A percentile compares a stretch with the other conserved stretches of the same genome.
These are phyloP conservation scores for Spermophilus dauricus DNA, from an alignment of 2,113 vertebrate genomes.

Conservation along the genomic window DNA sequence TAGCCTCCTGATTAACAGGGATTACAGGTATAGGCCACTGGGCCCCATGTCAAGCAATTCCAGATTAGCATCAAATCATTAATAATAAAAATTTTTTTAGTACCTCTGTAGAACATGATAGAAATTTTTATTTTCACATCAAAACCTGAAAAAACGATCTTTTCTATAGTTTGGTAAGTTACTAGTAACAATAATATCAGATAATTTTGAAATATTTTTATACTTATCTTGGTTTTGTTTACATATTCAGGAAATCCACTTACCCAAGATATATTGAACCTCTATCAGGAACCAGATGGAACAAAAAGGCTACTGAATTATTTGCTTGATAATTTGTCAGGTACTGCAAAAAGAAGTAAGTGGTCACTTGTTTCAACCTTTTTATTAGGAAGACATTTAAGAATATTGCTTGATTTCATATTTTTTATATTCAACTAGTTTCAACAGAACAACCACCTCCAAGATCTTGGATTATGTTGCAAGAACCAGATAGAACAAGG, in stretches of 20 bases:
- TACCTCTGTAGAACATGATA: not conserved
- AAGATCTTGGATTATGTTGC: slow-evolving; percentile 97
- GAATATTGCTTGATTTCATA: slow-evolving; percentile 83
- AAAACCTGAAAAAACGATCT: not conserved
- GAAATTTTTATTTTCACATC: slow-evolving; percentile 17
- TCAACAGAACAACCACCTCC: slow-evolving; percentile 97
- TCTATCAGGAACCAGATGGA: slow-evolving; percentile 98
- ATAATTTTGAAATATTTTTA: slow-evolving; percentile 54
- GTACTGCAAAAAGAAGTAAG: slow-evolving; percentile 98
- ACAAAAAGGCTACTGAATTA: slow-evolving; percentile 98
- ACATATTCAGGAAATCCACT: slow-evolving; percentile 96
- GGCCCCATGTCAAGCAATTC: not conserved
- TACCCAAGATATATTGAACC: slow-evolving; percentile 98
- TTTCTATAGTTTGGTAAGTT: slow-evolving; percentile 39
- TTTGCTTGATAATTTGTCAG: slow-evolving; percentile 99
- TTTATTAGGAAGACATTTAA: slow-evolving; percentile 73
- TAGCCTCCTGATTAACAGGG: too few species aligned
- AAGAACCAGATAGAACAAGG: slow-evolving; percentile 96
- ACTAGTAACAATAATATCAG: not conserved
- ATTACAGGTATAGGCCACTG: too few species aligned
- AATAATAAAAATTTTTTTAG: not conserved
- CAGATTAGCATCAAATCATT: not conserved
- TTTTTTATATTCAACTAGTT: slow-evolving; percentile 87
- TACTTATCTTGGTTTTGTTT: slow-evolving; percentile 53
- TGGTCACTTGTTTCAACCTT: slow-evolving; percentile 82